A percentile compares a stretch with the other conserved stretches of the same genome.
Conservation (phyloP, 1,140 invertebrate species). For the Apis florea region DNA sequence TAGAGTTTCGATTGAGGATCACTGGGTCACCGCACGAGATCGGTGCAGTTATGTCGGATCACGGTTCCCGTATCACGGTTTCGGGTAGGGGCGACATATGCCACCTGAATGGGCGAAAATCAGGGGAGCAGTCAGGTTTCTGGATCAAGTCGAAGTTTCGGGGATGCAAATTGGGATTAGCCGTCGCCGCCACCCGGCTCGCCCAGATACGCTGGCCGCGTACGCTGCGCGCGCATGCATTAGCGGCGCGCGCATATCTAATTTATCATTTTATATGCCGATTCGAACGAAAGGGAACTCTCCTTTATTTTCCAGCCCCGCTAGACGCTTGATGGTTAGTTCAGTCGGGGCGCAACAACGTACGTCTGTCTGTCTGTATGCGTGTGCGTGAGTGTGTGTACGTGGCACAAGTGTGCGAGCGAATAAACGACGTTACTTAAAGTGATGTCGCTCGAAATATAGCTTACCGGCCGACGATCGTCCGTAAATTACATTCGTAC, state of each 20-base stretch:
- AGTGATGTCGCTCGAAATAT: neutral
- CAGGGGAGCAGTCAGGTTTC: constrained; percentile 76
- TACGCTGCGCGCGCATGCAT: constrained; percentile 51
- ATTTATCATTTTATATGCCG: constrained; percentile 62
- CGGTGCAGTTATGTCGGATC: constrained; percentile 70
- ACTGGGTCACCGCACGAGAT: constrained; percentile 63
- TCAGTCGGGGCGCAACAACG: constrained; percentile 7
- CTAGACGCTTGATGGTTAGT: constrained; percentile 24
- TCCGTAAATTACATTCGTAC: neutral
- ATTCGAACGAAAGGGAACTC: constrained; percentile 36
- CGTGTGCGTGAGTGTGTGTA: neutral
- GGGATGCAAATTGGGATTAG: constrained; percentile 72
- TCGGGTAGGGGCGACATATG: constrained; percentile 72
- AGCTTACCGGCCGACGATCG: too few species aligned
- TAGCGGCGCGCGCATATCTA: constrained; percentile 63
- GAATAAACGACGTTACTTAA: neutral
- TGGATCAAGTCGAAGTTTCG: constrained; percentile 70
- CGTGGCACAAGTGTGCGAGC: too few species aligned
- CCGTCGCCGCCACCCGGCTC: constrained; percentile 45
- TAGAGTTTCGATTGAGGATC: constrained; percentile 64
- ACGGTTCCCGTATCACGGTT: constrained; percentile 60
- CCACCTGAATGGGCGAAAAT: constrained; percentile 76
- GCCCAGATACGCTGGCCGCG: constrained; percentile 18
- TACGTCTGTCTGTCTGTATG: neutral
- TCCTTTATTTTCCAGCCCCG: constrained; percentile 28